phyloP scores from a whole-genome alignment of 2,888 invertebrate genomes.

The Ophioninae sp. region DNA sequence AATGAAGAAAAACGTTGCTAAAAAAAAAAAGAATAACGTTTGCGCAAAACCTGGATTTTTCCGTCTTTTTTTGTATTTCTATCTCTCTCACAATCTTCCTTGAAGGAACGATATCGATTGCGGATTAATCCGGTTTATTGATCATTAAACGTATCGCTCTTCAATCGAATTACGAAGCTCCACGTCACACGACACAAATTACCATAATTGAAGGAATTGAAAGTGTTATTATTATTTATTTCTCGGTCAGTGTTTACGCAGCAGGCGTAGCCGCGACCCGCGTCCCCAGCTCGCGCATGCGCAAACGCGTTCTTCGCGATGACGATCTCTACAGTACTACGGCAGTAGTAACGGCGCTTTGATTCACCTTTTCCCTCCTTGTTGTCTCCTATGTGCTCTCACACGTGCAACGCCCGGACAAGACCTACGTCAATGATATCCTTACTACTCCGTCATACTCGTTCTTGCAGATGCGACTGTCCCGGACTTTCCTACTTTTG shows the following conservation, averaged over 20 bases:
- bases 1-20: too few species aligned
- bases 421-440: slow-evolving; percentile 60
- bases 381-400: slow-evolving; percentile 1
- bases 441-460: slow-evolving; percentile 2
- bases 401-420: slow-evolving; percentile 37
- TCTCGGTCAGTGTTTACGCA: slow-evolving; percentile 1
- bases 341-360: background rate
- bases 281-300: background rate
- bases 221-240: background rate
- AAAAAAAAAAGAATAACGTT: too few species aligned
- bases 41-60: too few species aligned
- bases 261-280: background rate
- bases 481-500: background rate
- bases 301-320: background rate
- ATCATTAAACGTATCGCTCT: background rate
- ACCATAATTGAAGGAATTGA: background rate
- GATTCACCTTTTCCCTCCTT: slow-evolving; percentile 17
- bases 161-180: background rate
- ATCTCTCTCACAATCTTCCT: background rate
- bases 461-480: background rate
- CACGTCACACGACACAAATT: background rate
- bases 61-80: too few species aligned
- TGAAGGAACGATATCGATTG: background rate
- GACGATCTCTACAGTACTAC: background rate
- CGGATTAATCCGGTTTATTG: background rate